These are phyloP conservation scores for Steromphala cineraria DNA, from an alignment of 2,888 invertebrate species.

Conservation along the genomic window DNA sequence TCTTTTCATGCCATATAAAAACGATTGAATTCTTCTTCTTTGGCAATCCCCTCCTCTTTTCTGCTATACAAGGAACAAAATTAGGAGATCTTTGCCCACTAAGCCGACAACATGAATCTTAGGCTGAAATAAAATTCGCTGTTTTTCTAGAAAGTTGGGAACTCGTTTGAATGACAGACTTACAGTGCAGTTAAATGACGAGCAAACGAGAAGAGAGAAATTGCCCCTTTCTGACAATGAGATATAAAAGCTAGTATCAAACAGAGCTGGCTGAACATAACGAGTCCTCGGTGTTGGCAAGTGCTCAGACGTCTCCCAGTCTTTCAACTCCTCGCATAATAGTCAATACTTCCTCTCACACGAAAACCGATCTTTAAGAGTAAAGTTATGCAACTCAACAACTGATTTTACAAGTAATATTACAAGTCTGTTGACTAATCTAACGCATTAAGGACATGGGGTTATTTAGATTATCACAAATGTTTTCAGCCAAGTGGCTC, in stretches of 20 bases:
- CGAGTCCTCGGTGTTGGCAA: background rate
- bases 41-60: background rate
- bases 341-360: background rate
- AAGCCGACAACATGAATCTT: background rate
- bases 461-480: background rate
- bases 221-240: background rate
- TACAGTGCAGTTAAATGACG: slow-evolving; percentile 6
- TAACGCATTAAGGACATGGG: background rate
- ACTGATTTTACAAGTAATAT: slow-evolving; percentile 3
- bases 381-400: background rate
- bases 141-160: background rate
- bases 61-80: background rate
- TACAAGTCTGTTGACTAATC: background rate
- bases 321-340: background rate
- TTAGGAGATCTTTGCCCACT: slow-evolving; percentile 6
- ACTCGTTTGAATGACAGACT: slow-evolving; percentile 15
- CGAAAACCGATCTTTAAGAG: slow-evolving; percentile 2
- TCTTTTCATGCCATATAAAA: slow-evolving; percentile 16
- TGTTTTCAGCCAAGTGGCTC: background rate
- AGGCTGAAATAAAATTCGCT: background rate
- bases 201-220: background rate
- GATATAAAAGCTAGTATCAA: background rate
- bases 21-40: slow-evolving; percentile 4
- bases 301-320: background rate
- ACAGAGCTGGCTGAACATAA: background rate